A percentile compares a stretch with the other conserved stretches of the same genome.
Conservation (phyloP, 2,113 vertebrate species). For the Pluvianellus socialis region DNA sequence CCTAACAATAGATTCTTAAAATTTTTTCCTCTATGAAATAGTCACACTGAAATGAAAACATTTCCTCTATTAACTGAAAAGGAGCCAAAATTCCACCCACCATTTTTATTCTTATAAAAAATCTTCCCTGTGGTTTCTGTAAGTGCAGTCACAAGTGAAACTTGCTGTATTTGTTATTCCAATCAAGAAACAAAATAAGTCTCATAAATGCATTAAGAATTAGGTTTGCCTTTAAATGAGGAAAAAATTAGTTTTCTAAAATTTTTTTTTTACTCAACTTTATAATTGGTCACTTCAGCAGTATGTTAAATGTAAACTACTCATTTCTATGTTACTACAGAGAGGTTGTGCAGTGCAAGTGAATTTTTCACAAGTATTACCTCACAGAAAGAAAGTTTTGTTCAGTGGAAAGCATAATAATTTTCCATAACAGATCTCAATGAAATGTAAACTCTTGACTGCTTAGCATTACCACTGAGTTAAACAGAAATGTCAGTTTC, state of each 20-base stretch:
- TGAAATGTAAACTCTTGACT: not conserved
- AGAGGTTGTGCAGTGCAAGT: not conserved
- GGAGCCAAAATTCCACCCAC: not conserved
- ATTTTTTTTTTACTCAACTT: not conserved
- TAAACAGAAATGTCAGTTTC: not conserved
- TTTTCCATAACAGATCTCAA: not conserved
- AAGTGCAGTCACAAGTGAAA: not conserved
- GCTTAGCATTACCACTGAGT: not conserved
- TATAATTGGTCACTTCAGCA: not conserved
- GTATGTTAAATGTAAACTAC: not conserved
- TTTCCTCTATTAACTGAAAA: not conserved
- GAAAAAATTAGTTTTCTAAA: not conserved
- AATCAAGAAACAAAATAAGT: not conserved
- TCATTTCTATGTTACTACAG: not conserved
- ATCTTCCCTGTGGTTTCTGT: fast-evolving
- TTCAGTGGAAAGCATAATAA: not conserved
- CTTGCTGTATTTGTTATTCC: not conserved
- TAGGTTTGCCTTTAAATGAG: not conserved
- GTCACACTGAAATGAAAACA: not conserved
- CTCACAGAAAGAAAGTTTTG: not conserved
- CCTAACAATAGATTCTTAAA: not conserved
- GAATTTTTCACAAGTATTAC: not conserved
- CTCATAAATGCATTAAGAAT: not conserved
- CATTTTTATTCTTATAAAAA: not conserved
- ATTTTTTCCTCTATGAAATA: not conserved